Evolutionary conservation across 2,888 invertebrate species (phyloP), one percentile per base, ranked within the genome.

Genomic region (Plebejus argus): DNA sequence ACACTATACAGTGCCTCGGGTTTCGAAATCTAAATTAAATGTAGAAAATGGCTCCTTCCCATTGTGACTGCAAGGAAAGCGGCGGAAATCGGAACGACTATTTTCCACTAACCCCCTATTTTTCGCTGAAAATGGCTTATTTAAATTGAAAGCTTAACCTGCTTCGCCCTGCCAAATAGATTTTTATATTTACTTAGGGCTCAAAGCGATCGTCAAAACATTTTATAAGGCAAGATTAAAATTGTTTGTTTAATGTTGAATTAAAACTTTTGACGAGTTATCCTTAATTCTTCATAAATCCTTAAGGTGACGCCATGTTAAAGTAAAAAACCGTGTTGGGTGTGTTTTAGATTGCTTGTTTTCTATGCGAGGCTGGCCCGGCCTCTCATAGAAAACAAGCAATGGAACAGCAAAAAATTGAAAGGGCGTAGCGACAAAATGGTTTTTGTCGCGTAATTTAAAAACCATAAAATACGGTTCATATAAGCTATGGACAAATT

Each of bases 41-140:
- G 66, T 10, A 66, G 15, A 28, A 66, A 66, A 66, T 66, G 12
- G 12, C 28, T 66, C 12, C 2, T 6, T 15, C 1, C 12, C 0
- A 28, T 58, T 66, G 66, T 61, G 23, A 23, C 58, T 20, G 58
- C 20, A 61, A 10, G 12, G 28, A 66, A 66, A 28, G 28, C 28
- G 15, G 5, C 15, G 66, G 66, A 66, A 66, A 66, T 28, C 12
- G 66, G 8, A 66, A 4, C 4, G 23, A 23, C 28, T 15, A 5
- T 66, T 66, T 28, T 61, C 58, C 58, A 66, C 66, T 28, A 58
- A 20, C 61, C 15, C 15, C 15, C 66, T 66, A 66, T 28, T 66
- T 66, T 28, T 61, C 23, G 28, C 15, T 28, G 5, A 15, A 66
- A 66, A 15, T 66, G 12, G 61, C 23, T 61, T 8, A 20, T 58